Evolutionary conservation across 2,888 invertebrate genomes (phyloP).

Genomic region (Sphaerophoria rueppellii): DNA sequence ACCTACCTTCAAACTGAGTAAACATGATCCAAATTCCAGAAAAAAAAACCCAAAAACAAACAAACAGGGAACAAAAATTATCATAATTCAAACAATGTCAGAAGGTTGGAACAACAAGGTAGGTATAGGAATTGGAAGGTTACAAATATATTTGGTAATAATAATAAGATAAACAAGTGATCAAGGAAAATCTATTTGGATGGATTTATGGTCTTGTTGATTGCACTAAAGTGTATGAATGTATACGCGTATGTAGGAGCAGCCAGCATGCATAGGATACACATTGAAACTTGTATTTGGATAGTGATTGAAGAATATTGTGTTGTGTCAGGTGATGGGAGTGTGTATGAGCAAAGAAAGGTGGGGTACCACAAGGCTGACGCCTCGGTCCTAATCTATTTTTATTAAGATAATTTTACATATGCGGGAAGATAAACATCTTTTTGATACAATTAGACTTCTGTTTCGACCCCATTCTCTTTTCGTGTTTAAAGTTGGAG

Average conservation of each 20-base stretch:
- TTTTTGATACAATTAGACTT: constrained; percentile 2
- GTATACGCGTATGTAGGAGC: neutral
- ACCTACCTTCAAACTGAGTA: constrained; percentile 43
- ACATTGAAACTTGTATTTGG: constrained; percentile 39
- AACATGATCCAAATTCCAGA: constrained; percentile 66
- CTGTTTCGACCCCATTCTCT: neutral
- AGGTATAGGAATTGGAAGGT: too few relatives aligned
- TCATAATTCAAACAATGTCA: constrained; percentile 67
- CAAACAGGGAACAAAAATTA: constrained; percentile 34
- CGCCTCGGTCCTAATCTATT: neutral
- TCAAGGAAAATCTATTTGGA: constrained; percentile 57
- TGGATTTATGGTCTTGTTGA: constrained; percentile 56
- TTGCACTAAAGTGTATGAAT: constrained; percentile 2
- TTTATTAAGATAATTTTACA: neutral
- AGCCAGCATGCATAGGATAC: constrained; percentile 14
- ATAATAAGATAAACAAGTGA: constrained; percentile 69
- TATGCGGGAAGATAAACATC: neutral
- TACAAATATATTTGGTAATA: constrained; percentile 39
- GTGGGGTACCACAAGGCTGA: constrained; percentile 43
- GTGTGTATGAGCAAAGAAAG: neutral
- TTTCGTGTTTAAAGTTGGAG: neutral
- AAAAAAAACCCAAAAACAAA: constrained; percentile 9
- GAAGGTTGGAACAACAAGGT: constrained; percentile 7
- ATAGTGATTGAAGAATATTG: constrained; percentile 43
- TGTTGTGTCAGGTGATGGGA: constrained; percentile 25